Percentiles rank a stretch among this genome's conserved stretches.
These are phyloP conservation scores for Acipenser ruthenus DNA, from an alignment of 2,797 vertebrate genomes.

Conservation along the genomic window DNA sequence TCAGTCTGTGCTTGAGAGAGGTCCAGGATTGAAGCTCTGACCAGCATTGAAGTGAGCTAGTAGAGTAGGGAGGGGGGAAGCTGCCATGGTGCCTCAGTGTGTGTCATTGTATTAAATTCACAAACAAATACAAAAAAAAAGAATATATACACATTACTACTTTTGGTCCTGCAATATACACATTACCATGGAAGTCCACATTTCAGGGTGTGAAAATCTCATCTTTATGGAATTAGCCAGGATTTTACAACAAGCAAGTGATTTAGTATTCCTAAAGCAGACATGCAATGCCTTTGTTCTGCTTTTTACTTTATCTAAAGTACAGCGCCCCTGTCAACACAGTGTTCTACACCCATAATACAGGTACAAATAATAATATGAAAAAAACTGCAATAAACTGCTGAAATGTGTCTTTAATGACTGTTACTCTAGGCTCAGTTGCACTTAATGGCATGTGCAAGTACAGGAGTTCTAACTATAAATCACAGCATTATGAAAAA, in stretches of 20 bases:
- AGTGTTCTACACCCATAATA: slow-evolving; percentile 16
- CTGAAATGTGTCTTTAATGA: slow-evolving; percentile 75
- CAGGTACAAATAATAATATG: slow-evolving; percentile 36
- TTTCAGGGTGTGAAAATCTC: too few species aligned
- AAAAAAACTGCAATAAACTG: slow-evolving; percentile 59
- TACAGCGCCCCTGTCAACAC: slow-evolving; percentile 29
- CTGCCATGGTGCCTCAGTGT: too few species aligned
- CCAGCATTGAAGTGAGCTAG: too few species aligned
- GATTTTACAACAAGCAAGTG: slow-evolving; percentile 44
- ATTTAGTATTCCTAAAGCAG: slow-evolving; percentile 62
- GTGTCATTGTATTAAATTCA: too few species aligned
- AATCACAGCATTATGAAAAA: slow-evolving; percentile 96
- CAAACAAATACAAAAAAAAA: too few species aligned
- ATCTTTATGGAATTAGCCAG: too few species aligned
- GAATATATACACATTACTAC: too few species aligned
- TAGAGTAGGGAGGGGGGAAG: too few species aligned
- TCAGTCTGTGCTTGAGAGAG: too few species aligned
- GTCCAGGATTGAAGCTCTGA: too few species aligned
- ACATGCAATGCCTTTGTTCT: slow-evolving; percentile 37
- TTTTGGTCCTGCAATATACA: too few species aligned
- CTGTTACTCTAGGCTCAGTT: slow-evolving; percentile 66
- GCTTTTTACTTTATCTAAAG: slow-evolving; percentile 27
- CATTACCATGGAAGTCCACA: too few species aligned
- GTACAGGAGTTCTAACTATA: slow-evolving; percentile 82
- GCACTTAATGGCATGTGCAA: slow-evolving; percentile 84